phyloP scores from a whole-genome alignment of 2,113 vertebrate genomes.

The Psilopogon haemacephalus region DNA sequence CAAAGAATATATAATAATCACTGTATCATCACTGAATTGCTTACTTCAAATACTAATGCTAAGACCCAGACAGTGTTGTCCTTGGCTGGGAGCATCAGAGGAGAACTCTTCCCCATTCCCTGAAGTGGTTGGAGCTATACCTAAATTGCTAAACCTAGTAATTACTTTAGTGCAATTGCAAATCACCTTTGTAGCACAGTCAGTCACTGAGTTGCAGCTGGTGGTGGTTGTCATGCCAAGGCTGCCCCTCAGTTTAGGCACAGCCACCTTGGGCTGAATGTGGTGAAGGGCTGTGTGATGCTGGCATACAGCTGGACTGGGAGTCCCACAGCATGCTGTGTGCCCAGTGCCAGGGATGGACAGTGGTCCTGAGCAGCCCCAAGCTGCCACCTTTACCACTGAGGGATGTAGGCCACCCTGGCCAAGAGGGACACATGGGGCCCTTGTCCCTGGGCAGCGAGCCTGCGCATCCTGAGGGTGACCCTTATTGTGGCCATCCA shows the following conservation, averaged over 20 bases:
- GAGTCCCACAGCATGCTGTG: not conserved
- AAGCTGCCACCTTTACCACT: rapidly evolving
- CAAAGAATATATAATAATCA: not conserved
- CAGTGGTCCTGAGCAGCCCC: not conserved
- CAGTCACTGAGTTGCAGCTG: rapidly evolving
- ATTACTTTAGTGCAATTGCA: not conserved
- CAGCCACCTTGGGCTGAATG: not conserved
- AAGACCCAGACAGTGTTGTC: not conserved
- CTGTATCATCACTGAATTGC: not conserved
- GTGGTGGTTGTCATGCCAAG: not conserved
- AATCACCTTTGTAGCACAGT: rapidly evolving
- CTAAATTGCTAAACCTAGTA: not conserved
- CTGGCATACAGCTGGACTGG: not conserved
- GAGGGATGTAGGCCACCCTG: rapidly evolving
- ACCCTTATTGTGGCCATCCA: too few species aligned
- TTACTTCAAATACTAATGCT: not conserved
- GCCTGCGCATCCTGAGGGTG: rapidly evolving
- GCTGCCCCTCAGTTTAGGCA: not conserved
- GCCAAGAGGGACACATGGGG: not conserved
- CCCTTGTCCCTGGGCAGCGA: rapidly evolving
- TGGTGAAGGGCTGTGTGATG: not conserved
- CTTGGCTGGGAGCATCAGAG: not conserved
- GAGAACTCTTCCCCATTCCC: not conserved
- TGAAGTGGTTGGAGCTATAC: not conserved
- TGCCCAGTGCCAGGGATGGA: rapidly evolving